Base-by-base conservation (phyloP, 2,113 vertebrate genomes). In the Oostethus manadensis region DNA sequence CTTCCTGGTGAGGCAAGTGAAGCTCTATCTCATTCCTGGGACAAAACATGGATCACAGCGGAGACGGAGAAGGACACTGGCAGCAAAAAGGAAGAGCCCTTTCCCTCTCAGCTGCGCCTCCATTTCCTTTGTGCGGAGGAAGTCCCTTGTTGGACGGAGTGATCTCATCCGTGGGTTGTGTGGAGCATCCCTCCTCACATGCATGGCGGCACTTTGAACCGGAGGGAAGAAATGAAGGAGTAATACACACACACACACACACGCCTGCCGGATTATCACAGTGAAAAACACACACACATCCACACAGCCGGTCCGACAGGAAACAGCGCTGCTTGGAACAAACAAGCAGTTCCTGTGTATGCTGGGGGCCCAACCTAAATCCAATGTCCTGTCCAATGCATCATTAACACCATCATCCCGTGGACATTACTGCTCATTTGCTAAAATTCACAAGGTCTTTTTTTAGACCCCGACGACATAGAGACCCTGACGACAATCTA, bases 261-360 rank as follows among this genome's bases (percentile, higher is more conserved):
- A 68, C 58, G 48, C 47, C 38, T 56, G 70, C 49, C 79, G 85
- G 77, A 87, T 88, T 85, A 87, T 84, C 59, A 1, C 71, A 64
- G 79, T 77, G 80, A 86, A 88, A 79, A 88, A 85, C 89, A 80
- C 38, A 71, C 77, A 68, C 83, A 78, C 88, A 56, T 86, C 82
- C 89, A 80, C 83, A 85, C 89, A 78, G 71, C 63, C 80, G 71
- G 88, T 46, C 76, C 1, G 51, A 87, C 85, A 78, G 83, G 87
- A 90, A 91, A 77, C 80, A 77, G 77, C 15, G 66, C 79, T 40
- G 79, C 60, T 85, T 62, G 90, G 86, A 88, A 89, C 71, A 91
- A 92, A 91, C 90, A 89, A 88, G 87, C 72, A 88, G 89, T 94
- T 93, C 93, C 93, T 84, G 70, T 86, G 84, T 84, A 85, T 56